These are phyloP conservation scores for Rattus norvegicus DNA, from an alignment of 2,113 vertebrate species.

Conservation along the genomic window GRCr8 NC_086026.1:49546001-49546500, in stretches of 20 bases:
- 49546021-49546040: not conserved
- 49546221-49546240: not conserved
- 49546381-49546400: not conserved
- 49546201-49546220: constrained; percentile 31
- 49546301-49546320: not conserved
- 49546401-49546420: not conserved
- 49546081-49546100: constrained; percentile 30
- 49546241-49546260: not conserved
- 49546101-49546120: constrained; percentile 17
- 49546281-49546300: not conserved
- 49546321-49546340: constrained; percentile 28
- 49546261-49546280: constrained; percentile 1
- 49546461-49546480: constrained; percentile 21
- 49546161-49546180: not conserved
- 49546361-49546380: not conserved
- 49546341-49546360: not conserved
- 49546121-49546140: not conserved
- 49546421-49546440: not conserved
- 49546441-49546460: not conserved
- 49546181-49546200: not conserved
- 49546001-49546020: not conserved
- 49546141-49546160: not conserved
- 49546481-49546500: not conserved
- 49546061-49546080: not conserved
- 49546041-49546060: constrained; percentile 4